Conservation (phyloP, 53 echinoderm and acorn worm genomes). For the Paracentrotus lividus region DNA sequence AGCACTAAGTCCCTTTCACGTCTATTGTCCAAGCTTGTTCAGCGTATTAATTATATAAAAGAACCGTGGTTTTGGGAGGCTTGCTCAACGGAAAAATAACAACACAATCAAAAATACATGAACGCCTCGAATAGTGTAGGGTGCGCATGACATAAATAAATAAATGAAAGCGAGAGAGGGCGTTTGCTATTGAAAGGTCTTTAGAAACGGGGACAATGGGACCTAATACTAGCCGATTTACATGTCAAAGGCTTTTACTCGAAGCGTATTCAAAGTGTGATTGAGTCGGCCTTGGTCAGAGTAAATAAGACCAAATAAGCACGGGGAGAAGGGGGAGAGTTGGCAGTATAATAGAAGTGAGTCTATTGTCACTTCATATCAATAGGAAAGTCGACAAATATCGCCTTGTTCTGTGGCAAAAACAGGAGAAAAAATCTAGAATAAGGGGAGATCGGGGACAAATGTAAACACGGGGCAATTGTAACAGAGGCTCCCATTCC, state of each 20-base stretch:
- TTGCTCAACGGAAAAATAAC: slow-evolving; percentile 62
- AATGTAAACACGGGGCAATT: too few relatives aligned
- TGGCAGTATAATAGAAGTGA: slow-evolving; percentile 43
- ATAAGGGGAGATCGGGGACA: too few relatives aligned
- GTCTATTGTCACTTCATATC: slow-evolving; percentile 55
- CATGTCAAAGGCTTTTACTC: slow-evolving; percentile 49
- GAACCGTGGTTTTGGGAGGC: slow-evolving; percentile 60
- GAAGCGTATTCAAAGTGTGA: slow-evolving; percentile 44
- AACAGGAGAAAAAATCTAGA: slow-evolving; percentile 39
- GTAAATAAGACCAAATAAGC: slow-evolving; percentile 61
- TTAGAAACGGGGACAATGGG: slow-evolving; percentile 54
- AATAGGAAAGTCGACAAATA: slow-evolving; percentile 64
- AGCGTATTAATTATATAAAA: slow-evolving; percentile 72
- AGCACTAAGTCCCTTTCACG: slow-evolving; percentile 67
- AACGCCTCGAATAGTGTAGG: slow-evolving; percentile 37
- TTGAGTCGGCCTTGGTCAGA: slow-evolving; percentile 59
- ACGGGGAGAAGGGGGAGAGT: neutral
- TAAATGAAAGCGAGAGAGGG: slow-evolving; percentile 69
- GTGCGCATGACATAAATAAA: slow-evolving; percentile 71
- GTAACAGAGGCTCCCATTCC: too few relatives aligned
- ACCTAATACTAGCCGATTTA: slow-evolving; percentile 56
- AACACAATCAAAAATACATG: slow-evolving; percentile 72
- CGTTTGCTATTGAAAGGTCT: slow-evolving; percentile 63
- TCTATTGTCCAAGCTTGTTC: slow-evolving; percentile 66
- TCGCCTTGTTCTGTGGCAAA: slow-evolving; percentile 52